These are phyloP conservation scores for Nowickia ferox DNA, from an alignment of 2,888 invertebrate genomes.

Conservation along the genomic window DNA sequence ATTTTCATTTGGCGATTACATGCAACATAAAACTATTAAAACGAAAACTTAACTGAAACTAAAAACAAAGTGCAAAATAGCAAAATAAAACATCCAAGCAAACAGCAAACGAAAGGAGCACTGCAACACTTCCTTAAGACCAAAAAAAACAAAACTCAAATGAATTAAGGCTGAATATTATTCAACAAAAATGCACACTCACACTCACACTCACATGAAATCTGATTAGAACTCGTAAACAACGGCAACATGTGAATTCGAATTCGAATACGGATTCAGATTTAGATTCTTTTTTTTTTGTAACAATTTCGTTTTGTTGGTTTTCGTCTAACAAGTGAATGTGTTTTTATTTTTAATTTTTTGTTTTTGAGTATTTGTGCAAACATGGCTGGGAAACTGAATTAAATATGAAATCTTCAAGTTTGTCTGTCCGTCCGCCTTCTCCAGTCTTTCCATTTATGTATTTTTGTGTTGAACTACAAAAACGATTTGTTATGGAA, in stretches of 20 bases:
- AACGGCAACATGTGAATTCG: slow-evolving; percentile 57
- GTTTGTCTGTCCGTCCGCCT: neutral
- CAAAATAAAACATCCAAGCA: slow-evolving; percentile 3
- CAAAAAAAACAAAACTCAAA: slow-evolving; percentile 27
- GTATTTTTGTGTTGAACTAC: slow-evolving; percentile 51
- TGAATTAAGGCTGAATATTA: slow-evolving; percentile 30
- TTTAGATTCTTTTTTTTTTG: slow-evolving; percentile 36
- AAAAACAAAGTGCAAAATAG: slow-evolving; percentile 12
- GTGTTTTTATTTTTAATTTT: neutral
- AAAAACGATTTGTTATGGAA: slow-evolving; percentile 68
- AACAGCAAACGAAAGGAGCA: neutral
- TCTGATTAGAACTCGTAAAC: slow-evolving; percentile 72
- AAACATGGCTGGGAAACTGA: slow-evolving; percentile 44
- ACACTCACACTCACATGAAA: slow-evolving; percentile 67
- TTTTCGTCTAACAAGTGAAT: slow-evolving; percentile 60
- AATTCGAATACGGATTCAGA: slow-evolving; percentile 38
- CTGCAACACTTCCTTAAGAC: slow-evolving; percentile 13
- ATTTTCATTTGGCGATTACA: slow-evolving; percentile 80
- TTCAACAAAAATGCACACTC: slow-evolving; percentile 38
- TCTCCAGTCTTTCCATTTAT: neutral
- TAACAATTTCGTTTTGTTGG: slow-evolving; percentile 31
- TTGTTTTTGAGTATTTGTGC: slow-evolving; percentile 1
- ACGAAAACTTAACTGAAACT: slow-evolving; percentile 67
- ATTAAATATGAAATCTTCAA: slow-evolving; percentile 36
- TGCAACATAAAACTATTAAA: slow-evolving; percentile 72